Conservation (phyloP, 1,140 invertebrate species). For the Nasonia longicornis region DNA sequence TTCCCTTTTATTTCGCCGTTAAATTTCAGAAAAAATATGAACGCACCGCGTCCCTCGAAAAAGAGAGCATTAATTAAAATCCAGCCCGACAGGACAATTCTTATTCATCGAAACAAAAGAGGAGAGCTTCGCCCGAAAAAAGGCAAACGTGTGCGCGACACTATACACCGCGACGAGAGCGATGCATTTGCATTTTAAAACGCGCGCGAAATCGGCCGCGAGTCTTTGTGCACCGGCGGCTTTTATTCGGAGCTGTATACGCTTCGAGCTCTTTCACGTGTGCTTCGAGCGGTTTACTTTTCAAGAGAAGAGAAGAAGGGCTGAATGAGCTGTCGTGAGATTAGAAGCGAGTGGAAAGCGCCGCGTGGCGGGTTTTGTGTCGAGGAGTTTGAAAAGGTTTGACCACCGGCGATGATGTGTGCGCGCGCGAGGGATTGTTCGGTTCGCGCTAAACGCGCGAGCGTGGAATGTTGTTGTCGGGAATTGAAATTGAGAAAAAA, state of each 20-base stretch:
- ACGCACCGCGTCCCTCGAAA: background rate
- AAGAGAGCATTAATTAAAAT: too few relatives aligned
- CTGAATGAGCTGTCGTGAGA: conserved; percentile 11
- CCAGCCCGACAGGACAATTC: too few relatives aligned
- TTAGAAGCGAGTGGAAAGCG: conserved; percentile 30
- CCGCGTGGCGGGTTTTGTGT: background rate
- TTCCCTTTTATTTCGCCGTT: background rate
- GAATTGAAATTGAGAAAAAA: background rate
- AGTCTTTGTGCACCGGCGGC: background rate
- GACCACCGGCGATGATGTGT: conserved; percentile 31
- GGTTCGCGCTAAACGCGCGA: conserved; percentile 12
- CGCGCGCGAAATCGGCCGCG: background rate
- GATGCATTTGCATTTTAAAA: conserved; percentile 1
- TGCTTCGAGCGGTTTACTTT: background rate
- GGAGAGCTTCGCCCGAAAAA: background rate
- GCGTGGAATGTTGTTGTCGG: conserved; percentile 11
- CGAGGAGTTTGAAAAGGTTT: background rate
- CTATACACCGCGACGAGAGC: too few relatives aligned
- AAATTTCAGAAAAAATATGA: background rate
- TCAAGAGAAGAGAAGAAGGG: conserved; percentile 10
- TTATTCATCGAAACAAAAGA: background rate
- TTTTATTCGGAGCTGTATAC: background rate
- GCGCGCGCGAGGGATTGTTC: background rate
- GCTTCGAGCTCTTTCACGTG: background rate
- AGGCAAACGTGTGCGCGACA: too few relatives aligned